Evolutionary conservation across 1,140 invertebrate species (phyloP), one percentile per base, ranked within the genome.

Genomic region (Tetramorium simillimum): DNA sequence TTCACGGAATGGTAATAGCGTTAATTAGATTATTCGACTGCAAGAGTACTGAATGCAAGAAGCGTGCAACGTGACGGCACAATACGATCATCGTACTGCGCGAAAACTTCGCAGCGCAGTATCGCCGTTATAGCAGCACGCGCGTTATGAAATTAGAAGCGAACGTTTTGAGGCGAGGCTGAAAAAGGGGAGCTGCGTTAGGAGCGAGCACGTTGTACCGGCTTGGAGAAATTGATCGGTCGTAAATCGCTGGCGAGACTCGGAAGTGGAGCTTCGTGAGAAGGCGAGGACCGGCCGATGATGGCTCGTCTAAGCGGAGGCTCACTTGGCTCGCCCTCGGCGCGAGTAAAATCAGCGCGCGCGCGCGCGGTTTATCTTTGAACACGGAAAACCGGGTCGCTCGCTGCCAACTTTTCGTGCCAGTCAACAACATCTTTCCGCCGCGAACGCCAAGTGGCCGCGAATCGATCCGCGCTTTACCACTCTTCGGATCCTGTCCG

Each of bases 401-500:
- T 28, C 14, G 53, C 56, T 84, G 80, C 80, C 80, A 84, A 84
- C 69, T 73, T 84, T 84, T 33, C 69, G 28, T 60, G 14, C 24
- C 69, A 75, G 80, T 84, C 53, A 60, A 16, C 58, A 49, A 78
- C 18, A 14, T 60, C 40, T 84, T 84, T 18, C 28, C 18, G 10
- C 75, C 67, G 24, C 43, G 28, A 60, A 82, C 37, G 51, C 67
- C 24, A 60, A 58, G 51, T 33, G 18, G 21, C 43, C 40, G 51
- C 46, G 37, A 72, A 72, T 82, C 67, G 37, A 58, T 72, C 56
- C n/a, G 78, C 33, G 10, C 21, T 24, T 56, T 28, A 33, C n/a
- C n/a, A n/a, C 18, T 77, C 9, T 65, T 65, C 24, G 58, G 46
- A 78, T 49, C 24, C 3, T 16, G 40, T 33, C 21, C 18, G 24